Evolutionary conservation across 2,113 vertebrate species (phyloP).

Genomic region (Papio anubis): DNA sequence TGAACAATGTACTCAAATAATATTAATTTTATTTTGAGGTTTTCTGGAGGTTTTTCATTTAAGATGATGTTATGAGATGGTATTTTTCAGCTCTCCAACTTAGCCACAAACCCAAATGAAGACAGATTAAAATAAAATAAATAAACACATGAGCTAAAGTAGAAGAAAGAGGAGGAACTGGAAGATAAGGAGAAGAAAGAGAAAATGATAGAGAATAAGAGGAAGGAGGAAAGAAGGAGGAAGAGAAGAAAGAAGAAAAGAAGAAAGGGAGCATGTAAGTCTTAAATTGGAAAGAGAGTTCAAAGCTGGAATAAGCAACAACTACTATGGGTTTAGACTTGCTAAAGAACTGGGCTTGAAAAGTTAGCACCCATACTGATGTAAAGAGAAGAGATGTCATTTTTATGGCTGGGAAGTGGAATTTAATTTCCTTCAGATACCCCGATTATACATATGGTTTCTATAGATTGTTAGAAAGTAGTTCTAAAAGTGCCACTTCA

Average conservation of each 20-base stretch:
- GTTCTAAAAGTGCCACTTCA: neutral
- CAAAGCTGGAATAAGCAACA: neutral
- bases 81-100: neutral
- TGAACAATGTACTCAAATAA: neutral
- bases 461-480: neutral
- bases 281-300: neutral
- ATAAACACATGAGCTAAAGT: neutral
- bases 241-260: neutral
- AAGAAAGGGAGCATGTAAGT: neutral
- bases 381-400: neutral
- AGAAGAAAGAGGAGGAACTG: neutral
- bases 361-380: neutral
- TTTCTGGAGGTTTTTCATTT: neutral
- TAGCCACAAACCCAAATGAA: neutral
- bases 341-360: neutral
- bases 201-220: neutral
- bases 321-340: neutral
- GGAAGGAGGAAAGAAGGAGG: neutral
- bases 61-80: neutral
- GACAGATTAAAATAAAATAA: neutral
- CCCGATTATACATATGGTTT: neutral
- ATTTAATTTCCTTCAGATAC: neutral
- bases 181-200: neutral
- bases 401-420: neutral
- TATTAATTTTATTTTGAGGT: neutral